Evolutionary conservation across 2,888 invertebrate genomes (phyloP).

Genomic region (Ornithoptera priamus): DNA sequence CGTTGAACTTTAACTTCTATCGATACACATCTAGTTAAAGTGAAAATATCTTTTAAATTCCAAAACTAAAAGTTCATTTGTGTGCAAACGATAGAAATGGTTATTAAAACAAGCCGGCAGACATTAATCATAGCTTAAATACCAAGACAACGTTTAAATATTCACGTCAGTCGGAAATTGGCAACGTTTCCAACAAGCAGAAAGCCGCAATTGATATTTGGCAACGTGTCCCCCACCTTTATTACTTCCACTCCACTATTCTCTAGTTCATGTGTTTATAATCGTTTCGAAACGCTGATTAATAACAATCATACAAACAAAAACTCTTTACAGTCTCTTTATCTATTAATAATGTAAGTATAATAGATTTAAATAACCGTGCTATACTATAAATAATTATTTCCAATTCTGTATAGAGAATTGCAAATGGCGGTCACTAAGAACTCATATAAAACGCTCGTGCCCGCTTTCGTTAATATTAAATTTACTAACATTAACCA

Average conservation of each 20-base stretch:
- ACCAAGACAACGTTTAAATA: conserved; percentile 4
- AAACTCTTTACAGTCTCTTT: not conserved
- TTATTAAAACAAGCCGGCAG: too few species aligned
- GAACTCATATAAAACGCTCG: not conserved
- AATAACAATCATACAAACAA: not conserved
- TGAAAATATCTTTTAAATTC: not conserved
- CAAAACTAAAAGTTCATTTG: not conserved
- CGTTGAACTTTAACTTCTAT: not conserved
- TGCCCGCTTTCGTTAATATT: not conserved
- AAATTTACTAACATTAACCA: not conserved
- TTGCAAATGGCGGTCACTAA: conserved; percentile 1
- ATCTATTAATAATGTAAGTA: not conserved
- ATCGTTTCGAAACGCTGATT: not conserved
- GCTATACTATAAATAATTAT: not conserved
- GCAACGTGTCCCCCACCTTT: conserved; percentile 11
- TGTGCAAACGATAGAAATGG: not conserved
- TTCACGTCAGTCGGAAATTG: conserved; percentile 18
- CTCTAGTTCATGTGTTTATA: not conserved
- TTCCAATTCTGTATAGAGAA: not conserved
- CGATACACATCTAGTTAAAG: not conserved
- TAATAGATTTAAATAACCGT: not conserved
- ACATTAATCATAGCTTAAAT: conserved; percentile 6
- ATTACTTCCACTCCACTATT: conserved; percentile 2
- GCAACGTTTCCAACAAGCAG: not conserved
- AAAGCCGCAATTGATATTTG: conserved; percentile 8